phyloP scores from a whole-genome alignment of 2,888 invertebrate species.

The Galerucella nymphaeae region DNA sequence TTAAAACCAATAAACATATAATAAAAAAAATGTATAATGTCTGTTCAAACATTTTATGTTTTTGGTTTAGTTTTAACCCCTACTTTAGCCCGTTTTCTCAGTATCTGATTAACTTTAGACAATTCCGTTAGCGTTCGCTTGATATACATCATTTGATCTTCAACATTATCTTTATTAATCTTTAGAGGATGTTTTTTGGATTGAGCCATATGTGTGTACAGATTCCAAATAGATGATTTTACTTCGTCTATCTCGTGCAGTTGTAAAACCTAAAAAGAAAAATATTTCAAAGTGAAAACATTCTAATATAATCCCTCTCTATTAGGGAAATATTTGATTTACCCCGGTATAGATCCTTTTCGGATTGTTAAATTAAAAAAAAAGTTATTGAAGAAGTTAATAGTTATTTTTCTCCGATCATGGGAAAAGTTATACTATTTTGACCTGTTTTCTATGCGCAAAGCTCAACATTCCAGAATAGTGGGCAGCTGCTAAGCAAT shows the following conservation, averaged over 20 bases:
- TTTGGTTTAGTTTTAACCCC: not conserved
- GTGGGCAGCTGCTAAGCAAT: too few species aligned
- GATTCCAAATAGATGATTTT: constrained; percentile 70
- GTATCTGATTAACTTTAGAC: constrained; percentile 46
- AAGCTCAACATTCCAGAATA: too few species aligned
- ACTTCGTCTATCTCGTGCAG: constrained; percentile 66
- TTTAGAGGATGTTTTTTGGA: constrained; percentile 65
- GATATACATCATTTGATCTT: constrained; percentile 72
- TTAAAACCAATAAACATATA: not conserved
- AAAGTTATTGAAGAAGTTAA: too few species aligned
- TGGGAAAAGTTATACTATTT: too few species aligned
- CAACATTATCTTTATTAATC: constrained; percentile 67
- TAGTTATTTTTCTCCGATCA: too few species aligned
- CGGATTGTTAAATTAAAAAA: too few species aligned
- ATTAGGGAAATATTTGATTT: too few species aligned
- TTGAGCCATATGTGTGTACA: constrained; percentile 73
- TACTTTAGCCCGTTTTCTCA: constrained; percentile 34
- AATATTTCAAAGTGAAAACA: not conserved
- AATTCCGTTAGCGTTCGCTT: constrained; percentile 71
- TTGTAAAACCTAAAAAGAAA: constrained; percentile 40
- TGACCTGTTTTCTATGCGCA: too few species aligned
- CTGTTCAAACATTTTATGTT: not conserved
- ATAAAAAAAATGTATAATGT: not conserved
- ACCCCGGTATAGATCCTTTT: too few species aligned
- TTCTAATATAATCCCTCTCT: too few species aligned